These are phyloP conservation scores for Chaetophractus vellerosus DNA, from an alignment of 2,797 vertebrate genomes.

Conservation along the genomic window DNA sequence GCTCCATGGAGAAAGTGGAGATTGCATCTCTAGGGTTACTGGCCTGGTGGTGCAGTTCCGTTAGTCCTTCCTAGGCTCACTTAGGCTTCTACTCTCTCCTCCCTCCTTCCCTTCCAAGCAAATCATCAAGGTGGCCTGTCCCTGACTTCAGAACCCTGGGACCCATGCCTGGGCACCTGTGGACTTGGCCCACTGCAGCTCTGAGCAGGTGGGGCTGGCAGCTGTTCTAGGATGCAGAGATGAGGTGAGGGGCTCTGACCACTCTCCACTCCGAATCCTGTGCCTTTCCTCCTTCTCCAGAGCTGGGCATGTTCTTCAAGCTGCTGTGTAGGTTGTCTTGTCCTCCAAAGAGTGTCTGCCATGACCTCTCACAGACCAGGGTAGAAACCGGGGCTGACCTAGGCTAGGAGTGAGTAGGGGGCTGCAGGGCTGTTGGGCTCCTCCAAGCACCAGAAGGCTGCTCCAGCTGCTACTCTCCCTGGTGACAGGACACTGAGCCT, in stretches of 20 bases:
- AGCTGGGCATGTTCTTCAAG: not conserved
- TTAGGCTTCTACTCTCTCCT: too few species aligned
- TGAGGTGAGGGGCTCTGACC: not conserved
- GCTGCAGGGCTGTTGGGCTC: not conserved
- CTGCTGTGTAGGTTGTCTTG: too few species aligned
- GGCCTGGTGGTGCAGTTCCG: too few species aligned
- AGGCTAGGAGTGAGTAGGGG: not conserved
- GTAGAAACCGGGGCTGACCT: not conserved
- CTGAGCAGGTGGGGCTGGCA: accelerated
- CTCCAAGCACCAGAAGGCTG: too few species aligned
- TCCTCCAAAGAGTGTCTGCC: not conserved
- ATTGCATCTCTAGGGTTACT: not conserved
- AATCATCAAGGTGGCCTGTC: not conserved
- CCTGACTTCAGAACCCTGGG: not conserved
- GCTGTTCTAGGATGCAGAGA: not conserved
- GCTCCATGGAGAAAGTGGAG: not conserved
- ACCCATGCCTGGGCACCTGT: not conserved
- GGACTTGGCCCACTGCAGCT: not conserved
- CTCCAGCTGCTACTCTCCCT: too few species aligned
- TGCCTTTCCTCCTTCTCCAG: not conserved
- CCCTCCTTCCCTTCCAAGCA: not conserved
- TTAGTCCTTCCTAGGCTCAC: accelerated
- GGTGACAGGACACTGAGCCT: too few species aligned
- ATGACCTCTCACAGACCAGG: not conserved
- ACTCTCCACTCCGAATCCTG: not conserved